Conservation (phyloP, 2,113 vertebrate genomes). For the Tichodroma muraria region DNA sequence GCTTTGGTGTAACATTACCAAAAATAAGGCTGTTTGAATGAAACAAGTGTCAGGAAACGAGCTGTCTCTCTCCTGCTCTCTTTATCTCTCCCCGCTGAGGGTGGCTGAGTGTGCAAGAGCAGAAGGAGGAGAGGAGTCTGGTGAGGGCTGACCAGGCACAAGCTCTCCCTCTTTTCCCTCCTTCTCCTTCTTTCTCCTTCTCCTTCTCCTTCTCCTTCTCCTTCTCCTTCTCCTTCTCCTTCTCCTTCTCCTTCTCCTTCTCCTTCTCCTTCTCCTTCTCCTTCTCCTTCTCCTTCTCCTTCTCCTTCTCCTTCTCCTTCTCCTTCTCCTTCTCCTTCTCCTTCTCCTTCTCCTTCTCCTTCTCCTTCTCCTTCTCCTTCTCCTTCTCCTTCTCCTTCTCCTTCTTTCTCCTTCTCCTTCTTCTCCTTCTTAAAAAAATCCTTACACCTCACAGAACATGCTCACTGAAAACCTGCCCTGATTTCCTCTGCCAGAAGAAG, state of each 20-base stretch:
- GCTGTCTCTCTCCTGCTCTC: not conserved
- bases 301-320: no score
- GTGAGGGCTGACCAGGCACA: not conserved
- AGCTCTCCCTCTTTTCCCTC: not conserved
- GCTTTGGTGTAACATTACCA: not conserved
- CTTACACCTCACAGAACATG: not conserved
- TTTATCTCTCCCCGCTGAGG: not conserved
- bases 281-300: no score
- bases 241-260: no score
- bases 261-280: no score
- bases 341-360: no score
- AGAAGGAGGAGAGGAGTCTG: not conserved
- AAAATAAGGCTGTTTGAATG: conserved; percentile 23
- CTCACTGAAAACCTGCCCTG: not conserved
- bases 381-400: no score
- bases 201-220: no score
- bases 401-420: not conserved
- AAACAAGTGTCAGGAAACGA: conserved; percentile 13
- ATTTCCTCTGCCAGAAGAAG: not conserved
- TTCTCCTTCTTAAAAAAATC: no score
- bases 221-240: no score
- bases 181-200: no score
- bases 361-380: no score
- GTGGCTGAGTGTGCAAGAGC: not conserved
- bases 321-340: no score